Evolutionary conservation across 2,888 invertebrate genomes (phyloP), one percentile per base, ranked within the genome.

Genomic region (Dexiosoma caninum): DNA sequence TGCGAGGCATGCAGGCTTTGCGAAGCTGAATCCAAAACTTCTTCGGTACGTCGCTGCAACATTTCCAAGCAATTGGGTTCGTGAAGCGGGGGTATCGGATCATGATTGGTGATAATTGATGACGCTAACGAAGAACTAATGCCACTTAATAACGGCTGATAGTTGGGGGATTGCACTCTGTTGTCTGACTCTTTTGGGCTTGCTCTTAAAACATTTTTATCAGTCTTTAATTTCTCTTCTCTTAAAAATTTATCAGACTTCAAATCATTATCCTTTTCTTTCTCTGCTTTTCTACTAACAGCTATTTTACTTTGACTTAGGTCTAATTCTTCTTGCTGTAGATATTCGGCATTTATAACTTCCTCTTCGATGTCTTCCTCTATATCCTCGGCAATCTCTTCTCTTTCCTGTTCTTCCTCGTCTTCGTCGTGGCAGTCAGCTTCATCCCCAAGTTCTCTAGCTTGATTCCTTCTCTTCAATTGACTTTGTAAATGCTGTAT

Each of bases 401-500:
- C 75, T 3, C 51, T 42, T 4, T 69, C 66, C 21, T 27, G 35
- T 2, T 59, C 74, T 10, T 82, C 79, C 19, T 59, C 57, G 9
- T 77, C 76, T 2, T 77, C 70, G 12, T 76, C 71, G 19, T n/a
- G 62, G 4, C 8, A 44, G 6, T 78, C 62, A 1, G 78, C 78
- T 7, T 66, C 67, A 4, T 64, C 62, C 1, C 19, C 53, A 19
- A 37, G 51, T 0, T 76, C 82, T n/a, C 57, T 64, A 3, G 37
- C 35, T 37, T 66, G 37, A 7, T 85, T 84, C 40, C 86, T 85
- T n/a, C 88, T 85, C 78, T 87, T 88, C 82, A 98, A 92, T 91
- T 97, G 97, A 86, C 95, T 96, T 91, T 97, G 97, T 84, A 98
- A 92, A 90, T 98, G 97, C 87, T 97, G 96, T 88, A 98, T 97